phyloP scores from a whole-genome alignment of 1,140 invertebrate species.

The Frieseomelitta varia region DNA sequence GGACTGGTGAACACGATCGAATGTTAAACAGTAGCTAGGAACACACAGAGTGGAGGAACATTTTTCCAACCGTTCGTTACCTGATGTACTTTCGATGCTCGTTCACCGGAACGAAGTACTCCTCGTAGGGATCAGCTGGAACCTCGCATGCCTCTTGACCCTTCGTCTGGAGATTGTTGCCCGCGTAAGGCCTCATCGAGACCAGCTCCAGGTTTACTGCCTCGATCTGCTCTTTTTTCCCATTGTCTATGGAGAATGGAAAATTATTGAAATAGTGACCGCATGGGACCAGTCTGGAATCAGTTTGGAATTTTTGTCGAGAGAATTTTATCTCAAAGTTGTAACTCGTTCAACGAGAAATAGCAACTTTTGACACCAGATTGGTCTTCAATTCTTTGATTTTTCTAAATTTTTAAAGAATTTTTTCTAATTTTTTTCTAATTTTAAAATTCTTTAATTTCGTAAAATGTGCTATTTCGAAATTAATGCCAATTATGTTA shows the following conservation, averaged over 20 bases:
- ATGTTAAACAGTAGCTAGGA: constrained; percentile 59
- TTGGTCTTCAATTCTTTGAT: no score
- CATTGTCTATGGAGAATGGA: constrained; percentile 64
- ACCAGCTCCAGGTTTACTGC: constrained; percentile 91
- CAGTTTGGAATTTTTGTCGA: neutral
- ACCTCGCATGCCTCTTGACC: constrained; percentile 87
- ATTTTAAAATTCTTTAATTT: no score
- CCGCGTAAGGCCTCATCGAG: constrained; percentile 87
- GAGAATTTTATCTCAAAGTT: neutral
- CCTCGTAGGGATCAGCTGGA: constrained; percentile 87
- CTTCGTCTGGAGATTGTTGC: constrained; percentile 85
- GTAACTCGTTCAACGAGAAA: no score
- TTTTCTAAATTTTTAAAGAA: no score
- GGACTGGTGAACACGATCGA: constrained; percentile 62
- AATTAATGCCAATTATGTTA: no score
- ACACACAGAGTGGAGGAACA: constrained; percentile 29
- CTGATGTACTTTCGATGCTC: constrained; percentile 92
- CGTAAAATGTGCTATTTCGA: no score
- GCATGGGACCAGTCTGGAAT: neutral
- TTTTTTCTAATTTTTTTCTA: no score
- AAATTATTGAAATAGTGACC: neutral
- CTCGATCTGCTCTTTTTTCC: constrained; percentile 84
- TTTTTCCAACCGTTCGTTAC: constrained; percentile 78
- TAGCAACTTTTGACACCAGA: no score
- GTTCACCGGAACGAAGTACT: constrained; percentile 92